Evolutionary conservation across 2,797 vertebrate genomes (phyloP).

Genomic region (Sebastes melanostomus): DNA sequence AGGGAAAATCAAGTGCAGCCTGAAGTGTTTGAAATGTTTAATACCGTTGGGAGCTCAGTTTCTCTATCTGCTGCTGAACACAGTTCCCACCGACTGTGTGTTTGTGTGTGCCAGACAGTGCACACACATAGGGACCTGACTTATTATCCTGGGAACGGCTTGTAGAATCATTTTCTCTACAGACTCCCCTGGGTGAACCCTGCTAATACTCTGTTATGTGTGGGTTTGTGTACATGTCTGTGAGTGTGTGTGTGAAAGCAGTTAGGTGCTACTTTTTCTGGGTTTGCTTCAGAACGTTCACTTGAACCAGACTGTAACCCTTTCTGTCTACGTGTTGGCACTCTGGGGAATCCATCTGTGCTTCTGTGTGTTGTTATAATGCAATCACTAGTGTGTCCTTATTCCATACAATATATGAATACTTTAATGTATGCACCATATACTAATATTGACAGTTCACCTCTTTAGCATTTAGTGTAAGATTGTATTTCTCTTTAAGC

Average conservation of each 20-base stretch:
- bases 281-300: conserved; percentile 18
- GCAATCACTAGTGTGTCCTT: background rate
- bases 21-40: conserved; percentile 67
- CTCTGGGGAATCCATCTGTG: conserved; percentile 10
- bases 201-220: conserved; percentile 38
- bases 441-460: background rate
- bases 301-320: conserved; percentile 33
- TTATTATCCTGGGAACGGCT: conserved; percentile 56
- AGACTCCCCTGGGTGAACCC: conserved; percentile 60
- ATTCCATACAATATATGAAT: background rate
- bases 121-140: conserved; percentile 34
- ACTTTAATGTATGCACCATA: background rate
- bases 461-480: background rate
- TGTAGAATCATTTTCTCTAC: conserved; percentile 46
- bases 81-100: conserved; percentile 32
- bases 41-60: conserved; percentile 51
- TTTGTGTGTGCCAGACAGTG: conserved; percentile 15
- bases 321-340: conserved; percentile 9
- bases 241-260: conserved; percentile 22
- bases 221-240: conserved; percentile 21
- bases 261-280: conserved; percentile 13
- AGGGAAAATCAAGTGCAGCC: conserved; percentile 57
- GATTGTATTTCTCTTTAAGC: background rate
- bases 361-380: background rate
- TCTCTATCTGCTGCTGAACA: conserved; percentile 40